Percentiles rank a stretch among this genome's conserved stretches.
These are phyloP conservation scores for Kuschelorhynchus macadamiae DNA, from an alignment of 2,888 invertebrate genomes.

Conservation along the genomic window DNA sequence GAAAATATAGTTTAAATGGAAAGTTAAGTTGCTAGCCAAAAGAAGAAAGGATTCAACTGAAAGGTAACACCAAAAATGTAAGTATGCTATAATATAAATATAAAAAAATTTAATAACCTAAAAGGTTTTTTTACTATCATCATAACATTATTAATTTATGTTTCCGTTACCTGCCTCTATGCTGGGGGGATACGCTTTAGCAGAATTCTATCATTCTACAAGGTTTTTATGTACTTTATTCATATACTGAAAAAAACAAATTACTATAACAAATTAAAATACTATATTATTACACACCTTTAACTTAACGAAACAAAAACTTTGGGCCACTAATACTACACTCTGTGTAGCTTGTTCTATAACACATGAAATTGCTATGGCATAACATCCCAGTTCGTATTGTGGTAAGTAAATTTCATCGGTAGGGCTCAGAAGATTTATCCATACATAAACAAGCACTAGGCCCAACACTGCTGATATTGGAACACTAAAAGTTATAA, in stretches of 20 bases:
- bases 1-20: too few relatives aligned
- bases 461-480: slow-evolving; percentile 80
- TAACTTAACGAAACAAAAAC: slow-evolving; percentile 90
- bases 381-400: slow-evolving; percentile 82
- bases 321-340: slow-evolving; percentile 87
- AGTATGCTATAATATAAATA: too few relatives aligned
- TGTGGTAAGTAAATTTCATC: slow-evolving; percentile 76
- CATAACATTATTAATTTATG: too few relatives aligned
- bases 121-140: too few relatives aligned
- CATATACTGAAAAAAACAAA: not conserved
- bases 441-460: slow-evolving; percentile 88
- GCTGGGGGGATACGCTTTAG: too few relatives aligned
- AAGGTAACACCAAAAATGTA: too few relatives aligned
- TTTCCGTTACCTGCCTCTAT: too few relatives aligned
- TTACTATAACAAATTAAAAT: not conserved
- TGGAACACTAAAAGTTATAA: slow-evolving; percentile 76
- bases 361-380: slow-evolving; percentile 87
- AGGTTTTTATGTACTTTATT: too few relatives aligned
- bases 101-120: too few relatives aligned
- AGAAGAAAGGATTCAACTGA: too few relatives aligned
- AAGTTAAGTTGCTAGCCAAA: too few relatives aligned
- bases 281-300: slow-evolving; percentile 72
- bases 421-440: slow-evolving; percentile 80
- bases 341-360: slow-evolving; percentile 90
- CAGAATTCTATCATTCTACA: too few relatives aligned